Conservation (phyloP, 64 coral and sea anemone species). For the Astreopora myriophthalma region DNA sequence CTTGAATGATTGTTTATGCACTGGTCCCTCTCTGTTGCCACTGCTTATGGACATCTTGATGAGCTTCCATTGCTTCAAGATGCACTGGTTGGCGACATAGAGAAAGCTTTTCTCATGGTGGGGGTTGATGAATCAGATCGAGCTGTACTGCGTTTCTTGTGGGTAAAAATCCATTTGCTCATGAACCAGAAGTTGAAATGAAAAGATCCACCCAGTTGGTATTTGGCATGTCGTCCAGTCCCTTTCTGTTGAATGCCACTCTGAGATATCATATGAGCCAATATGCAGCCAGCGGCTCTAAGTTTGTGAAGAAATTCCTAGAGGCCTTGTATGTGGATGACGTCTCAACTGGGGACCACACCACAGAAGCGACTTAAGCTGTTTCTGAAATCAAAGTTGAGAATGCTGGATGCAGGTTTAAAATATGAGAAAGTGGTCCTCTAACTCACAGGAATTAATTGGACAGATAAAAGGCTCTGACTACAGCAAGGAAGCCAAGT, state of each 20-base stretch:
- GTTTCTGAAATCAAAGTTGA: slow-evolving; percentile 3
- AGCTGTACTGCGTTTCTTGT: slow-evolving; percentile 46
- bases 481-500: no score
- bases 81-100: slow-evolving; percentile 25
- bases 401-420: slow-evolving; percentile 38
- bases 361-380: not conserved
- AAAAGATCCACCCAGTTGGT: slow-evolving; percentile 3
- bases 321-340: slow-evolving; percentile 17
- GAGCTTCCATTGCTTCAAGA: slow-evolving; percentile 19
- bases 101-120: slow-evolving; percentile 55
- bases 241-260: slow-evolving; percentile 38
- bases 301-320: slow-evolving; percentile 3
- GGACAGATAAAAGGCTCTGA: not conserved
- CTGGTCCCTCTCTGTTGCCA: slow-evolving; percentile 2
- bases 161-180: not conserved
- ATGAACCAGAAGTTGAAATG: not conserved
- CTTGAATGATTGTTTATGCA: slow-evolving; percentile 46
- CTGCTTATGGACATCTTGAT: slow-evolving; percentile 49
- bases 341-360: not conserved
- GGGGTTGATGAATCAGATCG: not conserved
- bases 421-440: slow-evolving; percentile 35
- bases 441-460: slow-evolving; percentile 11
- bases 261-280: slow-evolving; percentile 29
- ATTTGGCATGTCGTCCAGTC: slow-evolving; percentile 25
- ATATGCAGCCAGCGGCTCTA: not conserved